Evolutionary conservation across 1,140 invertebrate species (phyloP).

Genomic region (Brachionus rubens): DNA sequence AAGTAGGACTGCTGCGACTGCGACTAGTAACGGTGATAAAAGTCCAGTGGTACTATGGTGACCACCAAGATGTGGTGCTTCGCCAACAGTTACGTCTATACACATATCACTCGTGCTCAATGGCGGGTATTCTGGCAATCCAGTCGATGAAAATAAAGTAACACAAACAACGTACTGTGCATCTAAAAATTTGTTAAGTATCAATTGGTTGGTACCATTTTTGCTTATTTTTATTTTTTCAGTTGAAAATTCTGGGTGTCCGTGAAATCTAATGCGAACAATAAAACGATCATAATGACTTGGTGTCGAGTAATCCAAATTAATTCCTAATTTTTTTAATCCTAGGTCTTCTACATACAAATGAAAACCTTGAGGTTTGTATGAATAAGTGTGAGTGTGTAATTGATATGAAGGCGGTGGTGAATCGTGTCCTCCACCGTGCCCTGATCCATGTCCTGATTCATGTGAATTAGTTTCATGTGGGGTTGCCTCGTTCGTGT

Average conservation of each 20-base stretch:
- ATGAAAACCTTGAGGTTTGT: conserved; percentile 11
- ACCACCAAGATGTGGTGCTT: neutral
- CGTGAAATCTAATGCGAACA: conserved; percentile 25
- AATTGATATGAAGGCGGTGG: conserved; percentile 9
- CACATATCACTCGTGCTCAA: conserved; percentile 44
- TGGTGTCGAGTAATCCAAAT: neutral
- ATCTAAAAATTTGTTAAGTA: conserved; percentile 25
- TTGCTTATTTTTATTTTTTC: conserved; percentile 22
- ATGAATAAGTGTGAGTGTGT: neutral
- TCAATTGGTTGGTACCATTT: conserved; percentile 13
- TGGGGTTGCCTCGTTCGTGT: too few species aligned
- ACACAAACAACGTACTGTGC: conserved; percentile 39
- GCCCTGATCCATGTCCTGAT: neutral
- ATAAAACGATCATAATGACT: conserved; percentile 28
- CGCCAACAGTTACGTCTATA: conserved; percentile 28
- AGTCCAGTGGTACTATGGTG: conserved; percentile 32
- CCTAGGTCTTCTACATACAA: neutral
- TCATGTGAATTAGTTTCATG: neutral
- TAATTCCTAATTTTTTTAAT: neutral
- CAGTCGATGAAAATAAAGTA: conserved; percentile 3
- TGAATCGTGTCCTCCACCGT: neutral
- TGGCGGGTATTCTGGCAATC: neutral
- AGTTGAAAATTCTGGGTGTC: conserved; percentile 21
- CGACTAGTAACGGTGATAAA: conserved; percentile 26
- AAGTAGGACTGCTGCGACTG: conserved; percentile 13